These are phyloP conservation scores for Megastigmus dorsalis DNA, from an alignment of 2,888 invertebrate genomes.

Conservation along the genomic window DNA sequence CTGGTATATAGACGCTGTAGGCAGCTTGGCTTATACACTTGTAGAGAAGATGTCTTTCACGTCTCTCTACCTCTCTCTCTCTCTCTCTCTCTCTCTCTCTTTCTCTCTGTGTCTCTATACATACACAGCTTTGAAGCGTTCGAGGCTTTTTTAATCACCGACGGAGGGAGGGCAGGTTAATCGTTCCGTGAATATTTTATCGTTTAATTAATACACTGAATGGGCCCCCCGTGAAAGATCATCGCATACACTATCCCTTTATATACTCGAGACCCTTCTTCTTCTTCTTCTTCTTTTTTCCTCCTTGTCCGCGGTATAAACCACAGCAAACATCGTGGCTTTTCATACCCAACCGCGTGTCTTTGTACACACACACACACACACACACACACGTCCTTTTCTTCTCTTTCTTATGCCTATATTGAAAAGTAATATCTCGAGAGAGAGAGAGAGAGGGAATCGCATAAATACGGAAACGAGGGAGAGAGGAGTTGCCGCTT, in stretches of 20 bases:
- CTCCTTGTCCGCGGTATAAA: not conserved
- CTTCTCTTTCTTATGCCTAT: no score
- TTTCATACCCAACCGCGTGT: not conserved
- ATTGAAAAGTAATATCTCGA: constrained; percentile 4
- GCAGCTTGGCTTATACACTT: no score
- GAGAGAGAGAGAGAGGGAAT: not conserved
- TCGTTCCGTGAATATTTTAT: constrained; percentile 67
- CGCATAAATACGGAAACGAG: no score
- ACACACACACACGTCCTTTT: no score
- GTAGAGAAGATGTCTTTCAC: constrained; percentile 14
- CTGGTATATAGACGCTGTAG: no score
- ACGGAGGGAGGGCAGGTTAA: no score
- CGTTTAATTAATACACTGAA: constrained; percentile 45
- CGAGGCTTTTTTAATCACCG: constrained; percentile 55
- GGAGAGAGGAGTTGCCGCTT: no score
- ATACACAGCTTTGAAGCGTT: constrained; percentile 49
- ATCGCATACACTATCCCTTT: not conserved
- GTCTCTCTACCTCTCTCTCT: not conserved
- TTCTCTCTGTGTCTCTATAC: no score
- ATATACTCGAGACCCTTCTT: no score
- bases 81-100: not conserved
- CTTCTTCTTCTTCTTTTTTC: not conserved
- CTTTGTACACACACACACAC: no score
- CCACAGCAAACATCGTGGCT: not conserved
- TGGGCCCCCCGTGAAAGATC: constrained; percentile 22